A percentile compares a stretch with the other conserved stretches of the same genome.
Evolutionary conservation across 2,797 vertebrate genomes (phyloP).

Genomic region (Pseudochromis fuscus): DNA sequence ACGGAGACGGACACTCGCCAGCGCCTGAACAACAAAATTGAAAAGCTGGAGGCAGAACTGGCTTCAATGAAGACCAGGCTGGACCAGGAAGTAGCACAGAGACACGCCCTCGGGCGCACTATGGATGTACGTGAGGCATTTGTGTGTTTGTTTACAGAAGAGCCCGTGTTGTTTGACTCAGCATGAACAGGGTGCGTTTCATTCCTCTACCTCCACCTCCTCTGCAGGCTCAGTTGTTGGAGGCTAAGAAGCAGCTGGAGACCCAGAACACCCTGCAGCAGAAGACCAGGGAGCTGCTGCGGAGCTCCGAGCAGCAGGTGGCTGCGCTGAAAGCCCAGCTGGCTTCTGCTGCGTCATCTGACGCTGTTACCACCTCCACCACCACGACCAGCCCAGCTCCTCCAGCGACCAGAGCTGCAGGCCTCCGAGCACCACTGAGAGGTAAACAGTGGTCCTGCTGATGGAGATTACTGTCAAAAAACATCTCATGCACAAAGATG

Average conservation of each 20-base stretch:
- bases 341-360: conserved; percentile 72
- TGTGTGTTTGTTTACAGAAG: not conserved
- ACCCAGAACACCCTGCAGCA: conserved; percentile 89
- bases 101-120: conserved; percentile 89
- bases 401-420: conserved; percentile 51
- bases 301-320: conserved; percentile 91
- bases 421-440: conserved; percentile 65
- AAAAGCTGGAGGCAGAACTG: conserved; percentile 90
- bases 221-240: conserved; percentile 87
- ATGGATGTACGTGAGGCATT: conserved; percentile 77
- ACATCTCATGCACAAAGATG: too few relatives aligned
- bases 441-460: conserved; percentile 49
- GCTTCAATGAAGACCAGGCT: conserved; percentile 91
- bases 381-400: conserved; percentile 49
- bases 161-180: not conserved
- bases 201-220: not conserved
- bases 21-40: conserved; percentile 90
- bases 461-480: too few relatives aligned
- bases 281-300: conserved; percentile 93
- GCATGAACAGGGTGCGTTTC: not conserved
- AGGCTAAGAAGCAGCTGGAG: conserved; percentile 93
- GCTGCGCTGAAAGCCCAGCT: conserved; percentile 86
- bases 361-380: conserved; percentile 34
- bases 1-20: conserved; percentile 93
- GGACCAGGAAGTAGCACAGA: conserved; percentile 92